Evolutionary conservation across 2,888 invertebrate species (phyloP), one percentile per base, ranked within the genome.

Genomic region (Leistus spinibarbis): DNA sequence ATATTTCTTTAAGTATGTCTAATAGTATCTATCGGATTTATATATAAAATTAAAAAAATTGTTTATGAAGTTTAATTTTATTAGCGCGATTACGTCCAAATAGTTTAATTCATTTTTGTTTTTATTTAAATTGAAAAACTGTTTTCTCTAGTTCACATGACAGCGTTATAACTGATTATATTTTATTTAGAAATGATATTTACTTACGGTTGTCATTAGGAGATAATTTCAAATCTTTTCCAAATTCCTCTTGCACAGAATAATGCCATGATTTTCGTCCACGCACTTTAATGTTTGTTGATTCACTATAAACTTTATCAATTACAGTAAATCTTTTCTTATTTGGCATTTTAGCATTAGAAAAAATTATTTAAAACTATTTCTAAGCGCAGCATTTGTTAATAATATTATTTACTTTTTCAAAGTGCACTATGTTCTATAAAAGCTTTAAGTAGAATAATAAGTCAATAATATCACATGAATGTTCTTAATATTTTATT

Each of bases 401-500:
- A 40, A 40, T 40, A 40, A 40, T 40, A 40, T 40, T 40, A 40
- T 40, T 40, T 40, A 40, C 7, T 1, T 40, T 40, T 40, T 13
- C 40, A 40, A 40, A 40, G 40, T 5, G 40, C 40, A 40, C 40
- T 40, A 40, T 13, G 40, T 40, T 13, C 1, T 40, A 10, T 10
- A 40, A 40, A 40, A 3, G 7, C 10, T 40, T 16, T 20, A 66
- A 20, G 17, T 66, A 17, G 23, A 66, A 66, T 66, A 66, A 66
- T 53, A n/a, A 66, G 40, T 40, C 54, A 54, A 27, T 60, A 54
- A 22, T 67, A 40, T 67, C 67, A 76, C 70, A 67, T 62, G 66
- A 76, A 60, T 72, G 77, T 78, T 77, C 74, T 63, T 62, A 76
- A 73, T 71, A 86, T 90, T 90, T 90, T 90, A 90, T 90, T 90